These are phyloP conservation scores for Drosophila yakuba DNA, from an alignment of 1,140 invertebrate species.

Conservation along the genomic window DNA sequence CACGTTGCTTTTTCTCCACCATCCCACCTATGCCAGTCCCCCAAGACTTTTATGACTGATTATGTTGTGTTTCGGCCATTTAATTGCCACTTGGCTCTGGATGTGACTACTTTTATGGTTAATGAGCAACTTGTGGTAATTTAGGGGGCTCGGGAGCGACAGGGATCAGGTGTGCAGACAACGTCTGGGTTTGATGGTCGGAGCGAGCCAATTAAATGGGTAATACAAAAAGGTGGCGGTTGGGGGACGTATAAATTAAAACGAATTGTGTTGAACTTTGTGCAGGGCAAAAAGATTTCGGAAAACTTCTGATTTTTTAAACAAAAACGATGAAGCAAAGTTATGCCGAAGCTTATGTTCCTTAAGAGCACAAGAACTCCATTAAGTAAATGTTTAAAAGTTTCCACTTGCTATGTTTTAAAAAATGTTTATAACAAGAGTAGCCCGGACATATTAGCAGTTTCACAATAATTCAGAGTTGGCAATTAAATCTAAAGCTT, in stretches of 20 bases:
- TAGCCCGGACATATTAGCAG: neutral
- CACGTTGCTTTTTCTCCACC: slow-evolving; percentile 46
- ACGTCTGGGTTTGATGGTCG: neutral
- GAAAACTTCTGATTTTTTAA: neutral
- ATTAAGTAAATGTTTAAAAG: too few species aligned
- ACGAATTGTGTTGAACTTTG: slow-evolving; percentile 23
- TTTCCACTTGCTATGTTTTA: too few species aligned
- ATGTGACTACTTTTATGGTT: slow-evolving; percentile 80
- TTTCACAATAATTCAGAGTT: too few species aligned
- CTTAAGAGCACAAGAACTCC: too few species aligned
- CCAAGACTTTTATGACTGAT: slow-evolving; percentile 71
- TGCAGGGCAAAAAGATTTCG: neutral
- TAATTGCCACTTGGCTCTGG: slow-evolving; percentile 74
- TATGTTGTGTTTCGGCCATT: slow-evolving; percentile 75
- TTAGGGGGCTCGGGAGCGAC: slow-evolving; percentile 31
- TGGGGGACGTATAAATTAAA: slow-evolving; percentile 59
- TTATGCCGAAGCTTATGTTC: neutral
- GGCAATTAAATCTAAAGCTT: neutral
- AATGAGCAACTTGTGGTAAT: slow-evolving; percentile 69
- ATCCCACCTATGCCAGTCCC: neutral
- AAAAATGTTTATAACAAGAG: too few species aligned
- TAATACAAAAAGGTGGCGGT: slow-evolving; percentile 31
- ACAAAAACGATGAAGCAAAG: too few species aligned
- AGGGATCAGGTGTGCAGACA: slow-evolving; percentile 56
- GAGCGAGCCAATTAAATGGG: slow-evolving; percentile 61